phyloP scores from a whole-genome alignment of 2,888 invertebrate genomes.

The Periphyllus acericola region DNA sequence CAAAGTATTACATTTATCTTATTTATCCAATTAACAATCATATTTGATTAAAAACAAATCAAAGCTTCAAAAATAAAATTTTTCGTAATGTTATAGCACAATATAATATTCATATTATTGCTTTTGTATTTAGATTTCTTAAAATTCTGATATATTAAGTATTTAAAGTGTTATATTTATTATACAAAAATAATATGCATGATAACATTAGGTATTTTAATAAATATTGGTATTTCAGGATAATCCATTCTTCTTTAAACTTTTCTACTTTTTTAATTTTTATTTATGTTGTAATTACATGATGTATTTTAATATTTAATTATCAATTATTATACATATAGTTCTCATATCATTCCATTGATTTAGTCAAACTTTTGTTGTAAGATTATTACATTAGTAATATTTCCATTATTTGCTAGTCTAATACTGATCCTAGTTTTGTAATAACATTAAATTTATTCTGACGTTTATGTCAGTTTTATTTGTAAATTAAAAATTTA shows the following conservation, averaged over 20 bases:
- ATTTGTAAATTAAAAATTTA: not conserved
- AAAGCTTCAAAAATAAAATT: not conserved
- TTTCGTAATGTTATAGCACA: not conserved
- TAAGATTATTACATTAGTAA: not conserved
- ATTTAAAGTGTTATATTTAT: not conserved
- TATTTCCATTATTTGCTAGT: slow-evolving; percentile 14
- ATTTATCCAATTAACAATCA: not conserved
- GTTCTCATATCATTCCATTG: not conserved
- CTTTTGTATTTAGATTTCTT: not conserved
- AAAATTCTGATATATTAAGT: not conserved
- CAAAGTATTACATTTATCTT: not conserved
- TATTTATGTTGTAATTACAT: not conserved
- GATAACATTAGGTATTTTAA: not conserved
- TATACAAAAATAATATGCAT: not conserved
- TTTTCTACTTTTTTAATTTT: not conserved
- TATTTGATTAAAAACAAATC: not conserved
- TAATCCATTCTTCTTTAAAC: not conserved
- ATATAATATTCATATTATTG: not conserved
- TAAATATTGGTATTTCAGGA: not conserved
- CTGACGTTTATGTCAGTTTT: not conserved
- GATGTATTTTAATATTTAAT: not conserved
- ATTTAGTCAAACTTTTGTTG: slow-evolving; percentile 6
- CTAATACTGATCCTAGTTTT: slow-evolving; percentile 6
- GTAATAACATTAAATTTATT: not conserved
- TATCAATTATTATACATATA: not conserved